Conservation (phyloP, 2,113 vertebrate genomes). For the Theristicus caerulescens region DNA sequence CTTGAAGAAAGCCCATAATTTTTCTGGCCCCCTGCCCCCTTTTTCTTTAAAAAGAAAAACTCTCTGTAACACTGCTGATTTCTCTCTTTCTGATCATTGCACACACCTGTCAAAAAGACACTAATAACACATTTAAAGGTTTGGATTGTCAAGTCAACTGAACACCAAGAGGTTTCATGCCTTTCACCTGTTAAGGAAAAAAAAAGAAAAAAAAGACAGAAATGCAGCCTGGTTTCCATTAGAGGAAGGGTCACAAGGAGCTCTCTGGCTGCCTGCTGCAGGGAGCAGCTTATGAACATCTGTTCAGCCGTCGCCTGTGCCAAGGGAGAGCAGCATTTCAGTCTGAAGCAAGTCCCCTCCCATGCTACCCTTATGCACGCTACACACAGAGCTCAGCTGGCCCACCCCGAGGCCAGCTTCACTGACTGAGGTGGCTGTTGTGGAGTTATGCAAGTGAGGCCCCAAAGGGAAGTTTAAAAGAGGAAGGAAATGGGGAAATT, state of each 20-base stretch:
- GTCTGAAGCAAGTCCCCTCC: neutral
- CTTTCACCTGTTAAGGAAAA: neutral
- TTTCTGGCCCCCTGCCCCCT: neutral
- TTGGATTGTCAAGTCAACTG: neutral
- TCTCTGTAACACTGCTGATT: neutral
- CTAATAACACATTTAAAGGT: neutral
- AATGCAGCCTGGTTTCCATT: neutral
- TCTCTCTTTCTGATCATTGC: neutral
- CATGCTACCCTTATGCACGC: fast-evolving
- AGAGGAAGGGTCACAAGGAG: neutral
- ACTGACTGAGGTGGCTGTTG: neutral
- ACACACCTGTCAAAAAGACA: neutral
- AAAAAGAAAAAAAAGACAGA: neutral
- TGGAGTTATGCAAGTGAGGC: fast-evolving
- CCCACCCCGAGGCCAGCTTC: fast-evolving
- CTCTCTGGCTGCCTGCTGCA: neutral
- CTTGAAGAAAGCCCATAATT: neutral
- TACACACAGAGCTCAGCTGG: neutral
- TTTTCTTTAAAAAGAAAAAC: neutral
- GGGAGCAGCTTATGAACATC: neutral
- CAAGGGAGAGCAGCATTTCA: neutral
- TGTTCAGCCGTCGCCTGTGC: neutral
- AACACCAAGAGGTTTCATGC: neutral
- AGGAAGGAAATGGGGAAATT: neutral
- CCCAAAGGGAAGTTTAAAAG: neutral